Base-by-base conservation (phyloP, 2,113 vertebrate species). In the Phalacrocorax aristotelis region DNA sequence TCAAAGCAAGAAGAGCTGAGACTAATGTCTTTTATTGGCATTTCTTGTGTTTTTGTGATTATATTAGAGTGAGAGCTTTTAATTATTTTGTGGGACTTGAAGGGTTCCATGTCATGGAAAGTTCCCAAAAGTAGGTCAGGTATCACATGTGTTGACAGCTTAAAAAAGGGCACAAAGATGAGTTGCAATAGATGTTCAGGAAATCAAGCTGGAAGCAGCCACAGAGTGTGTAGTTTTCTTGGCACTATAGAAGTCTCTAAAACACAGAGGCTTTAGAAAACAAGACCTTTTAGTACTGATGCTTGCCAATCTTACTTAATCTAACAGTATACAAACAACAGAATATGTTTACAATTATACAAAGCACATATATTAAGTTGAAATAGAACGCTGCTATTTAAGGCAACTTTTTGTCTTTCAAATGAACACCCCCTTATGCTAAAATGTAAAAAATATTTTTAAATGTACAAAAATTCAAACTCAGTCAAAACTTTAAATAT, bases 111-210 rank as follows among this genome's bases (percentile, higher is more conserved):
- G 71, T 80, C 52, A 88, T 72, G 58, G 36, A 90, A 90, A 69
- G 49, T 91, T 95, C 49, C 49, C 62, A 32, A 54, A 97, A 90
- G 52, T 74, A 83, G 54, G 78, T 91, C 82, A 95, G 70, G 44
- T 85, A 54, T 76, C 74, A 48, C 40, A 71, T 75, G n/a, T 48
- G 69, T 20, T 79, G 49, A 76, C 84, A 96, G 40, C 49, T 85
- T 80, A 14, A 93, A 93, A 79, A 62, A 83, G 40, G 29, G 14
- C 65, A 91, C 13, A 83, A 87, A 72, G 52, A 87, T 72, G 57
- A 83, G 32, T 58, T 65, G 36, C 75, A 80, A 42, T 83, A 83
- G 32, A 77, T 42, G 32, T 52, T 93, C 58, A 80, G 38, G 49
- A 93, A 92, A 80, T 26, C 54, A 83, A 92, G 30, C 55, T 95